Percentiles rank a stretch among this genome's conserved stretches.
phyloP scores from a whole-genome alignment of 2,113 vertebrate genomes.

The Eclectus roratus region DNA sequence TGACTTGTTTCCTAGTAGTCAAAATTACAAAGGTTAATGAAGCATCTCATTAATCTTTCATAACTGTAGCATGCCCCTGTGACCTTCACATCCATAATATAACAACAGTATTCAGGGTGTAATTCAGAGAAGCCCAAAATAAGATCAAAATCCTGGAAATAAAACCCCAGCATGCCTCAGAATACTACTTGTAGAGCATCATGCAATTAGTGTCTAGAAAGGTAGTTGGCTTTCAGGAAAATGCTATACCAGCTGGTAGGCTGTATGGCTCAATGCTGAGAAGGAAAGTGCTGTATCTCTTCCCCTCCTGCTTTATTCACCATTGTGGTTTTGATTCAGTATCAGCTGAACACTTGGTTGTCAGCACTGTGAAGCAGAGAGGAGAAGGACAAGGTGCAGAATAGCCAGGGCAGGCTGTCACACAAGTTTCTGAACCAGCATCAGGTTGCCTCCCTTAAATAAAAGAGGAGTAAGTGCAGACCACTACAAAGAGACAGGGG shows the following conservation, averaged over 20 bases:
- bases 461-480: neutral
- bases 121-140: neutral
- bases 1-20: constrained; percentile 32
- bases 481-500: neutral
- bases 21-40: constrained; percentile 72
- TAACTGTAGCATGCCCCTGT: constrained; percentile 58
- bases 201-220: neutral
- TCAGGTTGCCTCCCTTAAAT: neutral
- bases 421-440: neutral
- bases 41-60: constrained; percentile 71
- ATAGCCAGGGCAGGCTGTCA: neutral
- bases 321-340: neutral
- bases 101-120: neutral
- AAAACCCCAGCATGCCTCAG: neutral
- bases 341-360: neutral
- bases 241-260: neutral
- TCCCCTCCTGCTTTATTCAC: neutral
- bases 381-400: neutral
- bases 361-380: rapidly evolving
- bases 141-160: neutral
- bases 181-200: neutral
- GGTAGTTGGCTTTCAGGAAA: neutral
- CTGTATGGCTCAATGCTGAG: neutral
- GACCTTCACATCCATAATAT: constrained; percentile 17
- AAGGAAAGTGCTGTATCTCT: neutral